Evolutionary conservation across 2,888 invertebrate genomes (phyloP), one percentile per base, ranked within the genome.

Genomic region (Andricus quercusramuli): DNA sequence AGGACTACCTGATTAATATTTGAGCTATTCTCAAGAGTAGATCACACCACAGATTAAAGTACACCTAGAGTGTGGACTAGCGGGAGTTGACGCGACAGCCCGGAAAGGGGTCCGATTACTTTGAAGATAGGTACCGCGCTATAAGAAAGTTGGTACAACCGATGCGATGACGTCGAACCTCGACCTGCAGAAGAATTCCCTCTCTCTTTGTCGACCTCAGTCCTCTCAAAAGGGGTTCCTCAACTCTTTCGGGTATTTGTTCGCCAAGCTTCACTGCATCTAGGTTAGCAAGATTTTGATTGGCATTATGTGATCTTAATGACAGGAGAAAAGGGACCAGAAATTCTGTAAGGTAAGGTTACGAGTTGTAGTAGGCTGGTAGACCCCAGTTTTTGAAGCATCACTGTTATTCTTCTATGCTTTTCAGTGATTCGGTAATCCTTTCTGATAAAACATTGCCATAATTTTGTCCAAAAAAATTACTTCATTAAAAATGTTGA

Each of bases 1-100:
- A 76, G 56, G 77, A 65, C 74, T 66, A 56, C n/a, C 82, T 86
- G 89, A 89, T 90, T 89, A 89, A 89, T 89, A 90, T 89, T 86
- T 88, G 78, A 87, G 85, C 83, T 83, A 85, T 87, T 85, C 80
- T 65, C 84, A 83, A 77, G 82, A 79, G 85, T 83, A 84, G 83
- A 86, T 86, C 85, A 82, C 67, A 78, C 79, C 82, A 77, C 65
- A 81, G 82, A 79, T 84, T 83, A 83, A 79, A 77, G 51, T 65
- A 70, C 78, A 82, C 77, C 66, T 51, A 65, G 67, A 78, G 68
- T 77, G 78, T 70, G 77, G 78, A 81, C 79, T 80, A 78, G 81
- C 47, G 77, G 78, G 83, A 87, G 80, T 37, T 79, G 83, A 86
- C 79, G 84, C 86, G 87, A 89, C 88, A 83, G 85, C 83, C 77